Evolutionary conservation across 2,797 vertebrate species (phyloP), one percentile per base, ranked within the genome.

Genomic region (Erpetoichthys calabaricus): DNA sequence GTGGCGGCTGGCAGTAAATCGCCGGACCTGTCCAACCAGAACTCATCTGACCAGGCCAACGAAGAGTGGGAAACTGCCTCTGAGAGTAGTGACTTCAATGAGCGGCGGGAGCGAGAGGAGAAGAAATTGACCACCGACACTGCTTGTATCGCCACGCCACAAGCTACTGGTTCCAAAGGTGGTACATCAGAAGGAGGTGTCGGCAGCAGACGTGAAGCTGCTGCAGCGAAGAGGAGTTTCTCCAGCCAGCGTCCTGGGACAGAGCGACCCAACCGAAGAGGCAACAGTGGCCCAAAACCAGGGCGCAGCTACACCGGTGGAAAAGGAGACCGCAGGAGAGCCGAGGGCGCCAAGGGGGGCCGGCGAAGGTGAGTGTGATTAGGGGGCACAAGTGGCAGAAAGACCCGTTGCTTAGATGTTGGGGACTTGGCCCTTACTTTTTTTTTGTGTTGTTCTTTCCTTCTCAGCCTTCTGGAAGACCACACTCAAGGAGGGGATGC

Each of bases 41-140:
- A 99, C 73, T 99, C 96, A 3, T 99, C 96, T 41, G 96, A 99
- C 71, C 96, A 99, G 73, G 96, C 96, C 58, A 99, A 99, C 2
- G 96, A 99, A 67, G 96, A 99, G 65, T 99, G 96, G 96, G 96
- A 99, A 73, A 98, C 96, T 0, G 96, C 96, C 10, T 99, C 96
- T 0, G 96, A 99, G 80, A 99, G 96, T 71, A 99, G 96, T 0
- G 96, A 99, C 75, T 99, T 99, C 75, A 98, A 97, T 41, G 96
- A 99, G 69, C 83, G 95, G 54, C 78, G 95, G 46, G 96, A 98
- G 60, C 86, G 96, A 53, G 94, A 97, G 64, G 95, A 98, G 65
- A 88, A 88, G 66, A 94, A 92, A 73, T 85, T 84, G 45, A 86
- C 80, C 1, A 82, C 87, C 53, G 74, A 82, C 62, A 80, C 64